Evolutionary conservation across 2,797 vertebrate genomes (phyloP).

Genomic region (Valencia hispanica): DNA sequence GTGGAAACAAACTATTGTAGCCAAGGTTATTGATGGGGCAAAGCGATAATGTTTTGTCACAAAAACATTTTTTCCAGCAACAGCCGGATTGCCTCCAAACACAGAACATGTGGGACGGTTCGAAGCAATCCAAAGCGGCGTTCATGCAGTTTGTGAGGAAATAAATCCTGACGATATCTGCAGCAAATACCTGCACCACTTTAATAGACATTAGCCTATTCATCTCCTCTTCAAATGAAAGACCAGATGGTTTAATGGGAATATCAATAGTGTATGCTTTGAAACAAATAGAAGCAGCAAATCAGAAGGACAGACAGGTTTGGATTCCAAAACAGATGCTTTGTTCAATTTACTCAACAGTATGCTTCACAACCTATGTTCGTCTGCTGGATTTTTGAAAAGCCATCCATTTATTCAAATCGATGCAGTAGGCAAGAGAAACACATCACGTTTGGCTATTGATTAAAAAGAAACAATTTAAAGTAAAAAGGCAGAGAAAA

Average conservation of each 20-base stretch:
- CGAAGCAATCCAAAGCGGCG: constrained; percentile 54
- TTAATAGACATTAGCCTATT: constrained; percentile 50
- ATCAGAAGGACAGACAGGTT: constrained; percentile 22
- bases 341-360: constrained; percentile 36
- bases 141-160: constrained; percentile 54
- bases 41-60: constrained; percentile 85
- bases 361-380: constrained; percentile 3
- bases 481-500: constrained; percentile 16
- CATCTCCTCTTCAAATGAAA: constrained; percentile 47
- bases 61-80: constrained; percentile 74
- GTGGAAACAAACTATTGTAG: constrained; percentile 76
- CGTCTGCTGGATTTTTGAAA: constrained; percentile 29
- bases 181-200: constrained; percentile 64
- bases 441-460: constrained; percentile 17
- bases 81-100: constrained; percentile 58
- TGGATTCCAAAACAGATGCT: constrained; percentile 18
- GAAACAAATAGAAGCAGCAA: constrained; percentile 45
- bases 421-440: constrained; percentile 17
- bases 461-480: constrained; percentile 32
- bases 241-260: constrained; percentile 52
- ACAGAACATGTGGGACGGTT: constrained; percentile 49
- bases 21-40: constrained; percentile 79
- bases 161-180: constrained; percentile 60
- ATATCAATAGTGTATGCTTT: constrained; percentile 55
- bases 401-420: constrained; percentile 41